Percentiles rank a stretch among this genome's conserved stretches.
Conservation (phyloP, 2,888 invertebrate species). For the Philopedon plagiatum region DNA sequence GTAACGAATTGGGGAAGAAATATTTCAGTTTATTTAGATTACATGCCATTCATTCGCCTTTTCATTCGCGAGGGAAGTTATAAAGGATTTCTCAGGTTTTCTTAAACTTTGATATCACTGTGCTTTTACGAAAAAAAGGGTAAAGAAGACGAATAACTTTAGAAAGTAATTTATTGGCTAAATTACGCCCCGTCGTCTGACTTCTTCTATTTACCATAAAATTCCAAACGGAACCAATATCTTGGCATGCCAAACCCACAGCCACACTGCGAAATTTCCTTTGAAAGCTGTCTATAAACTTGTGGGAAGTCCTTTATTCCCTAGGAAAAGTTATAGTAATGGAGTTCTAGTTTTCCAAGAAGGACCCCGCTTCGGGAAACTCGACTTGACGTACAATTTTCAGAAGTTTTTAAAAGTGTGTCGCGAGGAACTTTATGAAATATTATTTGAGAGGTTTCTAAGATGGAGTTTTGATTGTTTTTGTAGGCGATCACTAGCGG, state of each 20-base stretch:
- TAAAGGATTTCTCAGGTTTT: no score
- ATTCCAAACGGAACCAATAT: neutral
- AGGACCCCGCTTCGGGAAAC: neutral
- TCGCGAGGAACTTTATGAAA: neutral
- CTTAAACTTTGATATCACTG: no score
- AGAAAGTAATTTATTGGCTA: neutral
- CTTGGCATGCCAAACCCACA: neutral
- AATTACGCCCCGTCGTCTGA: neutral
- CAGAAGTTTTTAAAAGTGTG: slow-evolving; percentile 5
- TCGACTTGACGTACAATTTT: slow-evolving; percentile 1
- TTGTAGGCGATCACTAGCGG: neutral
- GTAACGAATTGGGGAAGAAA: no score
- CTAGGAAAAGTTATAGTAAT: slow-evolving; percentile 14
- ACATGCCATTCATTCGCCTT: no score
- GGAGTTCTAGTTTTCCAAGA: slow-evolving; percentile 9
- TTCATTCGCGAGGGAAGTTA: no score
- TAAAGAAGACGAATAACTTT: neutral
- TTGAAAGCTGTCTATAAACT: slow-evolving; percentile 18
- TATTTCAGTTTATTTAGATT: no score
- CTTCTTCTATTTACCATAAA: slow-evolving; percentile 18
- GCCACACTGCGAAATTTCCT: slow-evolving; percentile 3
- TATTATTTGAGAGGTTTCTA: slow-evolving; percentile 7
- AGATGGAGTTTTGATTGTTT: neutral
- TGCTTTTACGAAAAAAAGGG: no score
- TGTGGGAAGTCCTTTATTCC: slow-evolving; percentile 9